phyloP scores from a whole-genome alignment of 2,113 vertebrate species.

The Climacteris rufus region DNA sequence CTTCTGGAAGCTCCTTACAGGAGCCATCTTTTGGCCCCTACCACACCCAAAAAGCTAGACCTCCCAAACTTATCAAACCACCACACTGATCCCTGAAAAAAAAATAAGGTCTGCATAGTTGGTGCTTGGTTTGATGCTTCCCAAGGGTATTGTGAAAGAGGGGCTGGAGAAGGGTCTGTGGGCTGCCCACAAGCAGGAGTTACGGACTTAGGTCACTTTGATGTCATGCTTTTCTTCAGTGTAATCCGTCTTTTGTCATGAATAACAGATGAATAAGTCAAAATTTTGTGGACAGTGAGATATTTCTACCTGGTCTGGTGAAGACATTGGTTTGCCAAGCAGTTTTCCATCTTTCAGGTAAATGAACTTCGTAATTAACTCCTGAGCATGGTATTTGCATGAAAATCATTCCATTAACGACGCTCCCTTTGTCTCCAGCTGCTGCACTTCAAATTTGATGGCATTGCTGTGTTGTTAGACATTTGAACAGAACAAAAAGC shows the following conservation, averaged over 20 bases:
- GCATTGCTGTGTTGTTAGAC: conserved; percentile 68
- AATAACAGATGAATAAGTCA: background rate
- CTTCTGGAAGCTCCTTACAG: too few species aligned
- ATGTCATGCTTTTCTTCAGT: background rate
- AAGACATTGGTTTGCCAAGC: conserved; percentile 64
- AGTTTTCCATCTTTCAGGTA: conserved; percentile 72
- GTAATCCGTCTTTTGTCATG: background rate
- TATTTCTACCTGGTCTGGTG: conserved; percentile 51
- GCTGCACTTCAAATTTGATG: conserved; percentile 79
- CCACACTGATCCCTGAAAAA: too few species aligned
- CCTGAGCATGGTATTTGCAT: conserved; percentile 72
- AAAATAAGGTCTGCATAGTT: too few species aligned
- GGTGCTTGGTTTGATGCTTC: too few species aligned
- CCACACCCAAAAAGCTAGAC: too few species aligned
- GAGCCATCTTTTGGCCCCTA: too few species aligned
- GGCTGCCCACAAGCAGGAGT: background rate
- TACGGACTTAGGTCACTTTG: background rate
- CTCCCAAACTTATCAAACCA: too few species aligned
- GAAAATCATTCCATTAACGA: conserved; percentile 74
- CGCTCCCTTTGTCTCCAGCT: conserved; percentile 74
- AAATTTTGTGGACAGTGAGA: background rate
- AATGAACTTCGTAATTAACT: conserved; percentile 73
- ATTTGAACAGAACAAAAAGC: background rate
- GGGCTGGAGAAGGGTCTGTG: background rate
- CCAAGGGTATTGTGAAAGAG: background rate